A percentile compares a stretch with the other conserved stretches of the same genome.
Conservation (phyloP, 2,888 invertebrate species). For the Patella depressa region DNA sequence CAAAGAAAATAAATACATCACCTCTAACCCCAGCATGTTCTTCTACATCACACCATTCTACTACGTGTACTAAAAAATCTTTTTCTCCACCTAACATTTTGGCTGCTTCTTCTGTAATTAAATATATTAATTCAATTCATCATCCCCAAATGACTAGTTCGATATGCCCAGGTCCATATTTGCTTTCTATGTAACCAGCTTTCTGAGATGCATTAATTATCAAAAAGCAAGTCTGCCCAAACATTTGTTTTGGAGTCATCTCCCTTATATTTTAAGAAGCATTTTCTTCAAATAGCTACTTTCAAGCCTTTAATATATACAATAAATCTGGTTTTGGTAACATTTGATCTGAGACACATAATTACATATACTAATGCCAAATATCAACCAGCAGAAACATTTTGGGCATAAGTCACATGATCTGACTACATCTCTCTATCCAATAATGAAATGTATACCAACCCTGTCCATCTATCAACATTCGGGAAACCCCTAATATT, state of each 20-base stretch:
- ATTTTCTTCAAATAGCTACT: too few species aligned
- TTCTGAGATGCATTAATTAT: too few species aligned
- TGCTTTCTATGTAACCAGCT: not conserved
- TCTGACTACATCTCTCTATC: not conserved
- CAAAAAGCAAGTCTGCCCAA: too few species aligned
- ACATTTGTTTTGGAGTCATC: too few species aligned
- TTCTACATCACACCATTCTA: conserved; percentile 83
- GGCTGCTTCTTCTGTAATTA: conserved; percentile 79
- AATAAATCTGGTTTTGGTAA: not conserved
- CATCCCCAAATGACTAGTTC: not conserved
- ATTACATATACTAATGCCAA: not conserved
- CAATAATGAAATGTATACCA: not conserved
- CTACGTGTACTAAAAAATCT: conserved; percentile 79
- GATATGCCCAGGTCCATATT: not conserved
- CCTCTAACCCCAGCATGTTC: conserved; percentile 88
- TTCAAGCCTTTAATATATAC: too few species aligned
- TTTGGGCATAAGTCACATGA: not conserved
- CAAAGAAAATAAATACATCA: too few species aligned
- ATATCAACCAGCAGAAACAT: not conserved
- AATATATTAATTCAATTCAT: not conserved
- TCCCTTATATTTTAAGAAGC: too few species aligned
- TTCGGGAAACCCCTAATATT: conserved; percentile 85
- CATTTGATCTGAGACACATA: not conserved
- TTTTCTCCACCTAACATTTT: conserved; percentile 77
- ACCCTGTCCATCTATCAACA: conserved; percentile 84